A percentile compares a stretch with the other conserved stretches of the same genome.
phyloP scores from a whole-genome alignment of 2,797 vertebrate genomes.

The Rallus crepitans region DNA sequence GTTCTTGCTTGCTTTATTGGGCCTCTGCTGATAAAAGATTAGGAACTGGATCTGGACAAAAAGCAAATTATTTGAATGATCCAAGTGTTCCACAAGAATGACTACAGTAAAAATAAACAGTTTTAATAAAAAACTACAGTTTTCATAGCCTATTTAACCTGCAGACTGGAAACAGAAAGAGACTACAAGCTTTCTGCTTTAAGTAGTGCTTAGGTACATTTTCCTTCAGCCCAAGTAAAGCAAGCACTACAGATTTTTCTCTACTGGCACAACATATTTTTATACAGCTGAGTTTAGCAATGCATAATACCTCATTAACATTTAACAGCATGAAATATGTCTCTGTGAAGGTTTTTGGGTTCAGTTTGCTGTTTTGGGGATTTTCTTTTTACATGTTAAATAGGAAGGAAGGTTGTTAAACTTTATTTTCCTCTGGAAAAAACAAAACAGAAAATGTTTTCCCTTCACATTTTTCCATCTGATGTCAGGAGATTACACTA shows the following conservation, averaged over 20 bases:
- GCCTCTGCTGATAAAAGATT: neutral
- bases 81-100: neutral
- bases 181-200: neutral
- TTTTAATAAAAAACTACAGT: too few species aligned
- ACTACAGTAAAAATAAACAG: neutral
- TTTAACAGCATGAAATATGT: neutral
- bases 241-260: constrained; percentile 14
- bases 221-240: neutral
- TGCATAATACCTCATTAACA: constrained; percentile 24
- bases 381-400: neutral
- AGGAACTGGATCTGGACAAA: neutral
- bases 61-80: neutral
- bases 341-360: neutral
- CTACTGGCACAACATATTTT: constrained; percentile 10
- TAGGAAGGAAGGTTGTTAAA: constrained; percentile 24
- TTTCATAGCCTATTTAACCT: neutral
- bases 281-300: constrained; percentile 29
- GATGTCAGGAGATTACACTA: constrained; percentile 57
- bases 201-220: neutral
- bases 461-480: constrained; percentile 61
- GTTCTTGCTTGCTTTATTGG: neutral
- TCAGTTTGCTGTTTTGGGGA: neutral
- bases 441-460: constrained; percentile 51
- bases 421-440: constrained; percentile 57
- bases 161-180: neutral